Base-by-base conservation (phyloP, 2,888 invertebrate species). In the Tubulanus polymorphus region DNA sequence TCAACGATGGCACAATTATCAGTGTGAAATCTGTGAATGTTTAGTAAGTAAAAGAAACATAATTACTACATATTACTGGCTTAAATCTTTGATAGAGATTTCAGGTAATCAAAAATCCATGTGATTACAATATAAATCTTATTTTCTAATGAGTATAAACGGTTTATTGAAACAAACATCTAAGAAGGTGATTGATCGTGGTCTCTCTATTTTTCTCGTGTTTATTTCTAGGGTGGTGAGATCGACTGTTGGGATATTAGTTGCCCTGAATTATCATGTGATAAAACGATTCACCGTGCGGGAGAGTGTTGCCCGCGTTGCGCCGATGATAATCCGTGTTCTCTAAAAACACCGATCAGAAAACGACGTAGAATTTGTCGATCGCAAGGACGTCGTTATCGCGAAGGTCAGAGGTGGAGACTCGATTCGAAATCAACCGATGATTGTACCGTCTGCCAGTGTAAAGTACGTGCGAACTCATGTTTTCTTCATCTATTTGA, bases 1-100 rank as follows among this genome's bases (percentile, higher is more conserved):
- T 53, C 89, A 92, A 77, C 85, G 86, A 70, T 93, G 93, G 92
- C 87, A 89, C 67, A 91, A 90, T 82, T n/a, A n/a, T n/a, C 89
- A 91, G 80, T 93, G 93, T 80, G 90, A 91, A 83, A 89, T 89
- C 62, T 93, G 93, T 83, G 91, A 92, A 83, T 93, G 93, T 81
- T 83, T 90, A 80, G 89, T 89, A 74, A 83, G 85, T 51, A 26
- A 8, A 15, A 20, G 35, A 20, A 41, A 3, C 41, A n/a, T n/a
- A n/a, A n/a, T n/a, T n/a, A n/a, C n/a, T n/a, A n/a, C n/a, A n/a
- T n/a, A n/a, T n/a, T n/a, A n/a, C n/a, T n/a, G n/a, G n/a, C n/a
- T n/a, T n/a, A n/a, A n/a, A n/a, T n/a, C n/a, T n/a, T n/a, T n/a
- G n/a, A n/a, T n/a, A n/a, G n/a, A n/a, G n/a, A n/a, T n/a, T n/a